Evolutionary conservation across 2,113 vertebrate genomes (phyloP).

Genomic region (Lynx canadensis): DNA sequence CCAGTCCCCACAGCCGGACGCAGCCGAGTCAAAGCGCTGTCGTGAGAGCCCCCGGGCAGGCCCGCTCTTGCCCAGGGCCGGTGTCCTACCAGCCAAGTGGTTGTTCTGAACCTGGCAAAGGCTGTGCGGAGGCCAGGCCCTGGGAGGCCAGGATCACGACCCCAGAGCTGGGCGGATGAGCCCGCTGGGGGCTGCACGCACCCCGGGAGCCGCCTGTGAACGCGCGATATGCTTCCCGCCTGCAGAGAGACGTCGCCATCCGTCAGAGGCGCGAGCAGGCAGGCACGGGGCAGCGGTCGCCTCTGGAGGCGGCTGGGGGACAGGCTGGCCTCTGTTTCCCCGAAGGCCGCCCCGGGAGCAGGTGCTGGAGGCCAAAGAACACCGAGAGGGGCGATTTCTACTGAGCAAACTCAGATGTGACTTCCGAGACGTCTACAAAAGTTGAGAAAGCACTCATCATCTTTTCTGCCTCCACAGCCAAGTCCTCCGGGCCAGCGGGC

Average conservation of each 20-base stretch:
- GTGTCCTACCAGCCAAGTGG: fast-evolving
- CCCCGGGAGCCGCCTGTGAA: fast-evolving
- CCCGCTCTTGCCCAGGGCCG: background rate
- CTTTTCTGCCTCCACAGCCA: background rate
- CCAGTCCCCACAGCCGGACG: background rate
- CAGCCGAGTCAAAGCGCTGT: fast-evolving
- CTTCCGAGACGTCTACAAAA: too few species aligned
- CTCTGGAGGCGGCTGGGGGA: background rate
- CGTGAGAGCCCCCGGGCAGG: fast-evolving
- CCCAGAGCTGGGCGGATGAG: background rate
- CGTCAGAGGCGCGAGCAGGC: fast-evolving
- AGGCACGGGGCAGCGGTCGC: fast-evolving
- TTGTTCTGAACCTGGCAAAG: background rate
- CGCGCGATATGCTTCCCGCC: fast-evolving
- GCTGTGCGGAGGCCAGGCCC: background rate
- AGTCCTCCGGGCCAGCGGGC: fast-evolving
- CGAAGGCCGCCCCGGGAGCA: background rate
- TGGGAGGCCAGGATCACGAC: fast-evolving
- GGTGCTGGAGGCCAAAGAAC: background rate
- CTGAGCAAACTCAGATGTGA: background rate
- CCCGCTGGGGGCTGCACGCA: fast-evolving
- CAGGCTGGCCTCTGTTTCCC: background rate
- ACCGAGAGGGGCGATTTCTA: fast-evolving
- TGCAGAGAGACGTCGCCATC: fast-evolving
- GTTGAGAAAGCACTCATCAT: fast-evolving